phyloP scores from a whole-genome alignment of 2,113 vertebrate genomes.

The Cololabis saira region DNA sequence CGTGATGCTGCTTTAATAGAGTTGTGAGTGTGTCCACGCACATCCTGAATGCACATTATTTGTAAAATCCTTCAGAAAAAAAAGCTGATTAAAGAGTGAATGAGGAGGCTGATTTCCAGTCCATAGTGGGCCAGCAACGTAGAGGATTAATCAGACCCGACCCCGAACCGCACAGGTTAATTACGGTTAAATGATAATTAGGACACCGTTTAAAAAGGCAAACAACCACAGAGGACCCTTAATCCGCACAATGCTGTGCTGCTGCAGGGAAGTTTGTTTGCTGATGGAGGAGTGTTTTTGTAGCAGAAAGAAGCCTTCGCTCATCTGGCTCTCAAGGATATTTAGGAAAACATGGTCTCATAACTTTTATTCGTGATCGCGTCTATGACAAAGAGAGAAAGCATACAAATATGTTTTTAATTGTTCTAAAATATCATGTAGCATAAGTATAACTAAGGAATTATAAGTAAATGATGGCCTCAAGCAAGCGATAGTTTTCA shows the following conservation, averaged over 20 bases:
- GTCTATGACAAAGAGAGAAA: background rate
- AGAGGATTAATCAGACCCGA: slow-evolving; percentile 69
- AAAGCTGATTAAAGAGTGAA: slow-evolving; percentile 75
- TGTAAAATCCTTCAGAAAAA: slow-evolving; percentile 43
- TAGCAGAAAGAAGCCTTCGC: slow-evolving; percentile 16
- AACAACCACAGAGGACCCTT: slow-evolving; percentile 68
- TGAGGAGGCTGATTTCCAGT: slow-evolving; percentile 67
- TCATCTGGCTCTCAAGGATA: slow-evolving; percentile 3
- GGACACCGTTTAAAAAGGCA: slow-evolving; percentile 76
- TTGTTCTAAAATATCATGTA: too few relatives aligned
- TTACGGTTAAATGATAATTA: slow-evolving; percentile 84
- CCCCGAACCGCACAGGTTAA: slow-evolving; percentile 77
- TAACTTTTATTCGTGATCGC: slow-evolving; percentile 4
- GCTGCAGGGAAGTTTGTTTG: slow-evolving; percentile 48
- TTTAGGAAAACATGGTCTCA: background rate
- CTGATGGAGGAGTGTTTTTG: slow-evolving; percentile 26
- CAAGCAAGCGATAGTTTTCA: too few relatives aligned
- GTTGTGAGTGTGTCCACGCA: background rate
- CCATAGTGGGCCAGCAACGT: slow-evolving; percentile 69
- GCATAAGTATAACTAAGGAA: too few relatives aligned
- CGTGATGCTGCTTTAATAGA: slow-evolving; percentile 34
- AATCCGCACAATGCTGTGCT: slow-evolving; percentile 62
- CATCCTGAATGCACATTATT: slow-evolving; percentile 27
- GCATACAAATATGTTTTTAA: background rate
- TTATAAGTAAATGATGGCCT: too few relatives aligned